Base-by-base conservation (phyloP, 2,888 invertebrate species). In the Sisyra terminalis region DNA sequence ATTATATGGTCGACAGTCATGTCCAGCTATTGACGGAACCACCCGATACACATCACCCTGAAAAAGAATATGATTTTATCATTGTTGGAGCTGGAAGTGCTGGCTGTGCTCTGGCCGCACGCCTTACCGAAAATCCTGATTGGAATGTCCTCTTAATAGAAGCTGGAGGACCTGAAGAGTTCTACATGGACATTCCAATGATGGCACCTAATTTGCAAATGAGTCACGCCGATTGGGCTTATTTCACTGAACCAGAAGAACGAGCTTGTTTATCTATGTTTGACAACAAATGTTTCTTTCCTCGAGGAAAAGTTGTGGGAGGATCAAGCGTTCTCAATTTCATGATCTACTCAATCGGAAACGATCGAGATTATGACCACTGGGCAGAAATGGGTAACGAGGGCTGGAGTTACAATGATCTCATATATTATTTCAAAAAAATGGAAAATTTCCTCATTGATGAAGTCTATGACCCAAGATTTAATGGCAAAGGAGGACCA, bases 291-390 rank as follows among this genome's bases (percentile, higher is more conserved):
- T 64, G 64, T 47, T 55, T 52, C 0, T 57, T 55, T 49, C 60
- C 68, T 0, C 51, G 66, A 38, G 88, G 87, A 3, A 84, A 81
- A 57, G 82, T 83, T 0, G 70, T 89, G 54, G 89, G 89, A 5
- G 89, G 89, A 2, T 78, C 78, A 6, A 81, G 81, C 47, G 76
- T 81, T 1, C 63, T 87, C 8, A 88, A 88, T 56, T 78, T 77
- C 51, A 85, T 89, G 85, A 75, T 81, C 52, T 84, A 81, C 52
- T 80, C 79, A 0, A 63, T 83, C 46, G 85, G 82, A 9, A 69
- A 76, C 50, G 66, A 69, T 1, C 60, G 66, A 3, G 87, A 89
- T 53, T 89, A 81, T 56, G 78, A 88, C 52, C 61, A 66, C 3
- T 89, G 89, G 89, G 72, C 73, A 10, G 64, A 64, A 1, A 55